Evolutionary conservation across 2,797 vertebrate genomes (phyloP).

Genomic region (Acipenser transmontanus): DNA sequence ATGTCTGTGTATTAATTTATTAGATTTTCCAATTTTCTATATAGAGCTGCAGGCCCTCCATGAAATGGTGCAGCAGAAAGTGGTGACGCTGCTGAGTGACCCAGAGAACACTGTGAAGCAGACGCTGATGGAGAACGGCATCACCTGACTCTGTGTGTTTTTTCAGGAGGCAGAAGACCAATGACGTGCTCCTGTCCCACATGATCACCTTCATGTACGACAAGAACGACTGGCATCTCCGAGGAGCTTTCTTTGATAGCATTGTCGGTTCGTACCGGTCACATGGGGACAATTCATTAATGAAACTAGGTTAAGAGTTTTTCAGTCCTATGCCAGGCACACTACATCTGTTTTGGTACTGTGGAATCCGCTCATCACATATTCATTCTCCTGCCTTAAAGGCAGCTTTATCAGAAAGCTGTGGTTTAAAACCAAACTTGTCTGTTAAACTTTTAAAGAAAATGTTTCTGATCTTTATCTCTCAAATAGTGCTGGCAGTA

Average conservation of each 20-base stretch:
- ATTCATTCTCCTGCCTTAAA: too few relatives aligned
- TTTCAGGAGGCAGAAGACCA: constrained; percentile 95
- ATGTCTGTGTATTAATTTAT: too few relatives aligned
- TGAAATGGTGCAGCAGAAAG: constrained; percentile 98
- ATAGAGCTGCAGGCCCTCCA: constrained; percentile 92
- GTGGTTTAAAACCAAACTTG: too few relatives aligned
- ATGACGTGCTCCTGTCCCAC: constrained; percentile 91
- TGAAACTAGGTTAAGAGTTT: constrained; percentile 25
- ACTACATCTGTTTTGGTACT: too few relatives aligned
- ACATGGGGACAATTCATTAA: too few relatives aligned
- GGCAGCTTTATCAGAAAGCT: too few relatives aligned
- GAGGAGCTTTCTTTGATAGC: constrained; percentile 95
- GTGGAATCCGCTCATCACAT: too few relatives aligned
- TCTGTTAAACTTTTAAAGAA: too few relatives aligned
- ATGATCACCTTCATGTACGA: constrained; percentile 99
- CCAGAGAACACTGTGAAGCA: constrained; percentile 96
- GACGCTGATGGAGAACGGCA: constrained; percentile 94
- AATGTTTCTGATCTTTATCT: too few relatives aligned
- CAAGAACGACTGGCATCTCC: constrained; percentile 96
- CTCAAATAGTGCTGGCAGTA: too few relatives aligned
- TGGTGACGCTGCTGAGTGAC: constrained; percentile 95
- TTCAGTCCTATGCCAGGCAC: too few relatives aligned
- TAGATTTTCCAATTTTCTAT: neutral
- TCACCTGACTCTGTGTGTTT: constrained; percentile 93
- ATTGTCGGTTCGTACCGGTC: constrained; percentile 72